Evolutionary conservation across 1,140 invertebrate species (phyloP).

Genomic region (Manduca sexta): DNA sequence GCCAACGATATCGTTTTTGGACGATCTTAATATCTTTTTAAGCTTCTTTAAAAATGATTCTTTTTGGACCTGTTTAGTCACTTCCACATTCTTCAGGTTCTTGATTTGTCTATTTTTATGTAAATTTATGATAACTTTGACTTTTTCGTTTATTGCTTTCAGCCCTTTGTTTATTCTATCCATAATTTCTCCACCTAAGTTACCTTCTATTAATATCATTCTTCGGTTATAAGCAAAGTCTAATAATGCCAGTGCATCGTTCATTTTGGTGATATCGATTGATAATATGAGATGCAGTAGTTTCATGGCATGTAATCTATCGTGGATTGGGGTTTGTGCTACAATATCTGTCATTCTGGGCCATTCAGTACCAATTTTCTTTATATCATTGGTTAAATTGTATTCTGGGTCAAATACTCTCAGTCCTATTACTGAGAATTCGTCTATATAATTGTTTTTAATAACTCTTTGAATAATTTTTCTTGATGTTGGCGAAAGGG

Average conservation of each 20-base stretch:
- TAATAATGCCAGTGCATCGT: conserved; percentile 26
- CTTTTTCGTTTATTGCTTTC: conserved; percentile 20
- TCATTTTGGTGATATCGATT: conserved; percentile 36
- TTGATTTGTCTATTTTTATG: conserved; percentile 4
- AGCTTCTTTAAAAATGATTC: conserved; percentile 37
- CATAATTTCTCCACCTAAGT: conserved; percentile 19
- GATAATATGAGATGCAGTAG: conserved; percentile 30
- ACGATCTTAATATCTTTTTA: conserved; percentile 33
- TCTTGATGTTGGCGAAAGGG: conserved; percentile 16
- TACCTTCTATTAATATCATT: conserved; percentile 19
- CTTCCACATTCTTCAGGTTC: neutral
- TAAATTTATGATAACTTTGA: conserved; percentile 21
- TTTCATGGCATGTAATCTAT: conserved; percentile 33
- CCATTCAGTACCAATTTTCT: conserved; percentile 31
- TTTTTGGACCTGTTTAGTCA: conserved; percentile 12
- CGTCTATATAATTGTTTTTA: conserved; percentile 21
- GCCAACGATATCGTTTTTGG: conserved; percentile 32
- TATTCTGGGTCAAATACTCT: conserved; percentile 23
- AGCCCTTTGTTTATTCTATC: conserved; percentile 25
- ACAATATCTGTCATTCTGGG: conserved; percentile 21
- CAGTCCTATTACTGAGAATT: conserved; percentile 11
- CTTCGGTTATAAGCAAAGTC: conserved; percentile 29
- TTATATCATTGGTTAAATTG: conserved; percentile 31
- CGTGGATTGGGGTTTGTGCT: conserved; percentile 9
- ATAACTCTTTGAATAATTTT: conserved; percentile 33